A percentile compares a stretch with the other conserved stretches of the same genome.
Conservation (phyloP, 2,797 vertebrate genomes). For the Iguana delicatissima region DNA sequence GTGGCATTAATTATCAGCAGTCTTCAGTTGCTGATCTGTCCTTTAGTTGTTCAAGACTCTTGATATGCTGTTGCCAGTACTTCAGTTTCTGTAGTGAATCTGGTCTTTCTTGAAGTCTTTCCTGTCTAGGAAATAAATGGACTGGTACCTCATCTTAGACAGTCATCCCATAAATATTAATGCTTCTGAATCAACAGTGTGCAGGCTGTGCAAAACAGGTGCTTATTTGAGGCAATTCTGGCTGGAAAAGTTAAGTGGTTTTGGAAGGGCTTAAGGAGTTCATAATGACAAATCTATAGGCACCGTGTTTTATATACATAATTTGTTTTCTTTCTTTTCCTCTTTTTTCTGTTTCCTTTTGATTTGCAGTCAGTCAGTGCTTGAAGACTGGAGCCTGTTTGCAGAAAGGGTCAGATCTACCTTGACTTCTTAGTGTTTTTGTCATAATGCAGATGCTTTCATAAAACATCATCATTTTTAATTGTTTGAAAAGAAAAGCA, state of each 20-base stretch:
- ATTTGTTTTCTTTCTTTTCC: background rate
- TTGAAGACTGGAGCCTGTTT: background rate
- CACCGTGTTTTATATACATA: background rate
- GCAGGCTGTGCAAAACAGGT: background rate
- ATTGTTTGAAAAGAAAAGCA: no score
- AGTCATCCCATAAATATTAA: background rate
- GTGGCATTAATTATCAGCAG: background rate
- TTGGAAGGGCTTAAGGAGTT: background rate
- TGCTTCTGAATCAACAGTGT: background rate
- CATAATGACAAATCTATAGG: conserved; percentile 8
- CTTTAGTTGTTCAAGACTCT: background rate
- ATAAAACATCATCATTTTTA: background rate
- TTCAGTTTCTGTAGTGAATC: background rate
- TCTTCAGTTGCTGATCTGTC: background rate
- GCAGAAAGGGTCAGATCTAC: background rate
- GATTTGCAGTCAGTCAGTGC: background rate
- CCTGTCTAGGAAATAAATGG: background rate
- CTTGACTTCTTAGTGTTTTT: background rate
- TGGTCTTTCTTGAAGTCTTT: background rate
- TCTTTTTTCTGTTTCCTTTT: background rate
- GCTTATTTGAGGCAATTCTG: background rate
- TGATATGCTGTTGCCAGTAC: background rate
- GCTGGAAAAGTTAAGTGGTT: conserved; percentile 25
- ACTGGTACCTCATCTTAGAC: background rate
- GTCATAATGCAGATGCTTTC: background rate